phyloP scores from a whole-genome alignment of 2,113 vertebrate species.

The Odobenus rosmarus region DNA sequence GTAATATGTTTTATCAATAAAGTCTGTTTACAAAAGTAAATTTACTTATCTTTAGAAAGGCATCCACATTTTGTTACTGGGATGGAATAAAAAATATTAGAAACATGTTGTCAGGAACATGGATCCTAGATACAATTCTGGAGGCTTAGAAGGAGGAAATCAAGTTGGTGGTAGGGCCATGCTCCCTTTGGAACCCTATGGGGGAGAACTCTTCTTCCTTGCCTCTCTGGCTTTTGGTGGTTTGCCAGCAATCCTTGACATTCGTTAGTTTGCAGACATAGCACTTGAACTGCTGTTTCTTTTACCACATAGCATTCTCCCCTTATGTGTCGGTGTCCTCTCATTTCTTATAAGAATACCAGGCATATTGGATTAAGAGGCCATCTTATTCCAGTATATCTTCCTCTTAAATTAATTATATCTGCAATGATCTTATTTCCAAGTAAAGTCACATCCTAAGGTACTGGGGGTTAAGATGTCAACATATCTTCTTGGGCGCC shows the following conservation, averaged over 20 bases:
- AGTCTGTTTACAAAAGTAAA: not conserved
- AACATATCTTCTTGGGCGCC: not conserved
- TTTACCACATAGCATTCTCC: too few species aligned
- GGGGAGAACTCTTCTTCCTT: not conserved
- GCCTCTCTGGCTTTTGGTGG: not conserved
- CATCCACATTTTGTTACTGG: not conserved
- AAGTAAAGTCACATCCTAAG: not conserved
- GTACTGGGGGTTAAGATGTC: not conserved
- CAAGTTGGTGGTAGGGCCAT: not conserved
- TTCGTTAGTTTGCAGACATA: not conserved
- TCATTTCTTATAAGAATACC: not conserved
- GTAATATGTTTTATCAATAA: not conserved
- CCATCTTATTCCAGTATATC: not conserved
- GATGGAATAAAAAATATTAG: not conserved
- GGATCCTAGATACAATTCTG: not conserved
- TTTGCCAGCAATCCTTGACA: not conserved
- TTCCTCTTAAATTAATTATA: not conserved
- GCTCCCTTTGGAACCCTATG: fast-evolving
- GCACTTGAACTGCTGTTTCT: not conserved
- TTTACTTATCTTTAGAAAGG: not conserved
- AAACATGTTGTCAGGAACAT: not conserved
- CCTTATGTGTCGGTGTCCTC: not conserved
- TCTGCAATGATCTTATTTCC: not conserved
- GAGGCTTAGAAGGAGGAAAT: not conserved
- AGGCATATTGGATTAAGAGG: not conserved